Conservation (phyloP, 2,797 vertebrate species). For the Tragelaphus eurycerus region DNA sequence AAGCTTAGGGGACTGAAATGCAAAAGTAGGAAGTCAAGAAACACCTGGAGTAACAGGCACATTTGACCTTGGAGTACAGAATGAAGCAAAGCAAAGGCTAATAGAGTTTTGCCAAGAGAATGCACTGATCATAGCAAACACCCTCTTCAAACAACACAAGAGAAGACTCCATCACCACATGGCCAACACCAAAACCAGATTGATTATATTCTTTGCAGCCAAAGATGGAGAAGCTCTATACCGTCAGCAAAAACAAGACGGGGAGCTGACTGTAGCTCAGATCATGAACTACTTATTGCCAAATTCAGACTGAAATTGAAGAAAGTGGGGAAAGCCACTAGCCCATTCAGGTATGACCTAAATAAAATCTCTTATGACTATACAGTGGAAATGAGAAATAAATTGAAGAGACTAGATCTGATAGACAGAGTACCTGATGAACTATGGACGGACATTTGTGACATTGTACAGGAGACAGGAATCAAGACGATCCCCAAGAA, state of each 20-base stretch:
- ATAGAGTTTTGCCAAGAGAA: neutral
- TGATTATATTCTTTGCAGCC: neutral
- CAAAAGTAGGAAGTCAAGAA: neutral
- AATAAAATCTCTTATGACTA: neutral
- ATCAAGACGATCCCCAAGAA: neutral
- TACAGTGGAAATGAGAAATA: neutral
- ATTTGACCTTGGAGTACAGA: neutral
- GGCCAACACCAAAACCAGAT: neutral
- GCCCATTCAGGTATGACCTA: neutral
- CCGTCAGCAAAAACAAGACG: neutral
- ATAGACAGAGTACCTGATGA: neutral
- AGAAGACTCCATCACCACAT: neutral
- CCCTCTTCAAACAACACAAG: neutral
- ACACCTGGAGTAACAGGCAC: neutral
- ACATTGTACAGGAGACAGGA: neutral
- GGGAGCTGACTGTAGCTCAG: neutral
- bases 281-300: neutral
- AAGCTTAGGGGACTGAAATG: neutral
- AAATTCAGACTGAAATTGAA: neutral
- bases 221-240: neutral
- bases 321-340: neutral
- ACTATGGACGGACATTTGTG: neutral
- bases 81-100: neutral
- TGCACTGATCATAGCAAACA: neutral
- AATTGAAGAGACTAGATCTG: neutral